Base-by-base conservation (phyloP, 2,113 vertebrate species). In the Melanocharis versteri region DNA sequence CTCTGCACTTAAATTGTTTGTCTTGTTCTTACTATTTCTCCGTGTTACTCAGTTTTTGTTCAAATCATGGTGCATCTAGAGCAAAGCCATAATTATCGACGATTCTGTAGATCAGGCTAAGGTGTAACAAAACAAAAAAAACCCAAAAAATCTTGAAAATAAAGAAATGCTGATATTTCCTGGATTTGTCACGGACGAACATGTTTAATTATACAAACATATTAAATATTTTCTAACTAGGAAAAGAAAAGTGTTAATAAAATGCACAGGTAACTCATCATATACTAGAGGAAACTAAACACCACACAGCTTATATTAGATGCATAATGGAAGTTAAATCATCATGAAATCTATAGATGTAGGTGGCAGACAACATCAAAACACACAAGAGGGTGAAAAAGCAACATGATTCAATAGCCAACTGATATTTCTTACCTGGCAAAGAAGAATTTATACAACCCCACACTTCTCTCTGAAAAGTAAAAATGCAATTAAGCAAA, bases 371-470 rank as follows among this genome's bases (percentile, higher is more conserved):
- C 10, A 73, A 31, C 42, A 89, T 11, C 37, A 85, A 80, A 91
- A 80, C 10, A 53, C 3, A 23, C 8, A 48, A 48, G 10, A 35
- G 15, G 11, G 23, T 64, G 13, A 66, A 83, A 83, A 87, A 64
- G 6, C 31, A 89, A 53, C 13, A 44, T 0, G 5, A 78, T 35
- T 53, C 51, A 72, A 42, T 3, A 86, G 9, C n/a, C 86, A n/a
- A 56, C 7, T 65, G 61, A 23, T 88, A 65, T 37, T 83, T 91
- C 98, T 98, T 98, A 99, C 99, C 99, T 97, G 99, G 99, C 88
- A 99, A 98, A 85, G 99, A 99, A 42, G 99, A 99, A 98, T 99
- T 99, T 98, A 99, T 99, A 98, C 99, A 99, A 96, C 93, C 96
- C 99, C 99, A 99, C 83, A 99, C 98, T 89, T 99, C 99, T 97